Percentiles rank a stretch among this genome's conserved stretches.
Evolutionary conservation across 2,113 vertebrate species (phyloP).

Genomic region (Hydropotes inermis): DNA sequence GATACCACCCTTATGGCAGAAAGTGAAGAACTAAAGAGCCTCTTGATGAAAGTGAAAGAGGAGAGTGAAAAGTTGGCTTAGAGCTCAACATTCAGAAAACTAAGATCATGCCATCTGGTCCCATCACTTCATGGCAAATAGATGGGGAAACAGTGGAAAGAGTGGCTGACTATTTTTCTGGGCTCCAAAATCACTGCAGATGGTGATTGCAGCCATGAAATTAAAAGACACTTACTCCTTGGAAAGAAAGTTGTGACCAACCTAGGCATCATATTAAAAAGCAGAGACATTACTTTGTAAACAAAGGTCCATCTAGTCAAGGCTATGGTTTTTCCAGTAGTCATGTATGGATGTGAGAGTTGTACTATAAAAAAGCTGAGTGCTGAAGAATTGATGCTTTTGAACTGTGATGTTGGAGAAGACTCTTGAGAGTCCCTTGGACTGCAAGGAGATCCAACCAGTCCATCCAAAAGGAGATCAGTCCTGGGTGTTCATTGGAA

Average conservation of each 20-base stretch:
- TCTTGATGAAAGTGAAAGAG: background rate
- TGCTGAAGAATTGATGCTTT: background rate
- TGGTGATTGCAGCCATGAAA: background rate
- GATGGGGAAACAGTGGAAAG: background rate
- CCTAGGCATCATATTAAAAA: background rate
- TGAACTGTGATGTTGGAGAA: background rate
- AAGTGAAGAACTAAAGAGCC: background rate
- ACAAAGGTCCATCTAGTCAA: background rate
- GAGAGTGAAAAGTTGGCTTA: background rate
- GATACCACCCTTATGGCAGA: background rate
- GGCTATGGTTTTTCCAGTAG: background rate
- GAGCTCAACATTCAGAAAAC: background rate
- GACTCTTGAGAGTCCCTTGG: background rate
- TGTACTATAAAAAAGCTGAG: background rate
- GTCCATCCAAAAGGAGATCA: background rate
- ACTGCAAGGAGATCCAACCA: background rate
- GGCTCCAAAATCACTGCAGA: background rate
- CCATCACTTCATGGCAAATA: background rate
- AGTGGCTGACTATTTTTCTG: fast-evolving
- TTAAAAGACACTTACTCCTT: background rate
- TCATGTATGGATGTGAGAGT: background rate
- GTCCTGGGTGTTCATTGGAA: background rate
- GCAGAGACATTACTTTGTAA: background rate
- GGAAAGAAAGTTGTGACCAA: background rate
- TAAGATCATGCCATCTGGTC: background rate